Conservation (phyloP, 2,797 vertebrate species). For the Ctenochaetus hawaiiensis region DNA sequence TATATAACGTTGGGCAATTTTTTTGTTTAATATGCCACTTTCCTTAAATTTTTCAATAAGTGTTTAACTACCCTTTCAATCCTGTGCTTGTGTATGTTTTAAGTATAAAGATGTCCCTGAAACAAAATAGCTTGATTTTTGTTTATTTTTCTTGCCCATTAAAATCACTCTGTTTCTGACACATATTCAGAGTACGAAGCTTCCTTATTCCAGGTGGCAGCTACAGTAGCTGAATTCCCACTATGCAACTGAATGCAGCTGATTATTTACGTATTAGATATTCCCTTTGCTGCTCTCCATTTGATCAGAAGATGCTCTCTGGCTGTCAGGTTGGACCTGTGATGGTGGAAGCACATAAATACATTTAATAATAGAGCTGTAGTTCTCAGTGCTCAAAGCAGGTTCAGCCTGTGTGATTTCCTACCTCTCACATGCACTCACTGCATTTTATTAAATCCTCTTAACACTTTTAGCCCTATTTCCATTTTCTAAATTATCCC, state of each 20-base stretch:
- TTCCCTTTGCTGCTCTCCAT: conserved; percentile 68
- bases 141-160: conserved; percentile 1
- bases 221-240: conserved; percentile 21
- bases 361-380: conserved; percentile 61
- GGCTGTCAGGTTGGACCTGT: conserved; percentile 58
- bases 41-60: no score
- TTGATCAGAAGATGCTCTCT: conserved; percentile 64
- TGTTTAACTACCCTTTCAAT: no score
- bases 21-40: no score
- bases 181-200: background rate
- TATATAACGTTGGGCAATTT: no score
- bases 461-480: conserved; percentile 47
- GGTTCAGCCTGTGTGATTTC: conserved; percentile 48
- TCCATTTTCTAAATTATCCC: conserved; percentile 43
- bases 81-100: no score
- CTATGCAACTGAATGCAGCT: conserved; percentile 18
- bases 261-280: conserved; percentile 64
- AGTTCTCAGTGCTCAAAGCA: conserved; percentile 47
- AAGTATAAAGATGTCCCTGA: no score
- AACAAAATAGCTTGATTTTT: background rate
- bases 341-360: conserved; percentile 54
- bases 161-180: conserved; percentile 8
- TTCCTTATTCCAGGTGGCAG: conserved; percentile 22
- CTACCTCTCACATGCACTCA: conserved; percentile 40
- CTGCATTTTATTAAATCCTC: conserved; percentile 55